These are phyloP conservation scores for Catocala fraxini DNA, from an alignment of 2,888 invertebrate species.

Conservation along the genomic window DNA sequence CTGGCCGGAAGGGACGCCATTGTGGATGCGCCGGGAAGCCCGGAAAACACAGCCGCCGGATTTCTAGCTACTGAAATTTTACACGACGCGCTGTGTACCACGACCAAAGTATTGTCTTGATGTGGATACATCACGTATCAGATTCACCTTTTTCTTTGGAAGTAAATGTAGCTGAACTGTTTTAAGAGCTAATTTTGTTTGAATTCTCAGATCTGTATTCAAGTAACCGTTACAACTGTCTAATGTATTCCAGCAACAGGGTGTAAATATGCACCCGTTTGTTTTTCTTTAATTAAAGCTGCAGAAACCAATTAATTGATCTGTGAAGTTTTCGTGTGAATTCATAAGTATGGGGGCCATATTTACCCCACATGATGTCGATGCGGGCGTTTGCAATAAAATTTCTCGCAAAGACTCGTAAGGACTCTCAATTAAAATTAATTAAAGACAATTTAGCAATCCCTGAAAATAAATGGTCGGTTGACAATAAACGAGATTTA, in stretches of 20 bases:
- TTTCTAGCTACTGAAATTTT: slow-evolving; percentile 85
- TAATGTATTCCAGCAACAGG: slow-evolving; percentile 63
- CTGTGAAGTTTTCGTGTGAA: slow-evolving; percentile 69
- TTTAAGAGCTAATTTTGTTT: slow-evolving; percentile 64
- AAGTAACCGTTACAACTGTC: slow-evolving; percentile 62
- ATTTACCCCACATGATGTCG: slow-evolving; percentile 60
- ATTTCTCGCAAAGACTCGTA: slow-evolving; percentile 74
- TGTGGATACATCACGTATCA: slow-evolving; percentile 57
- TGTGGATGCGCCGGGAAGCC: slow-evolving; percentile 84
- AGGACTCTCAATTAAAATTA: slow-evolving; percentile 85
- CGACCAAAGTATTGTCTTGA: slow-evolving; percentile 67
- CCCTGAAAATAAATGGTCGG: slow-evolving; percentile 79
- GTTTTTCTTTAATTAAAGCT: slow-evolving; percentile 59
- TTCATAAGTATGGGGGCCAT: slow-evolving; percentile 73
- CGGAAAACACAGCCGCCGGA: slow-evolving; percentile 83
- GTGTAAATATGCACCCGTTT: slow-evolving; percentile 57
- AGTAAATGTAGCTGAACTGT: slow-evolving; percentile 69
- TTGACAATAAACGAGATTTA: slow-evolving; percentile 83
- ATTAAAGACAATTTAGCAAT: slow-evolving; percentile 87
- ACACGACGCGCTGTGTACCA: slow-evolving; percentile 63
- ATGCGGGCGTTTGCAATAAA: slow-evolving; percentile 84
- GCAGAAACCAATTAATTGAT: slow-evolving; percentile 53
- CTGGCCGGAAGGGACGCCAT: slow-evolving; percentile 86
- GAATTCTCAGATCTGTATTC: slow-evolving; percentile 58
- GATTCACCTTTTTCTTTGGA: slow-evolving; percentile 68